Conservation (phyloP, 2,113 vertebrate genomes). For the rabbit (Oryctolagus cuniculus) region DNA sequence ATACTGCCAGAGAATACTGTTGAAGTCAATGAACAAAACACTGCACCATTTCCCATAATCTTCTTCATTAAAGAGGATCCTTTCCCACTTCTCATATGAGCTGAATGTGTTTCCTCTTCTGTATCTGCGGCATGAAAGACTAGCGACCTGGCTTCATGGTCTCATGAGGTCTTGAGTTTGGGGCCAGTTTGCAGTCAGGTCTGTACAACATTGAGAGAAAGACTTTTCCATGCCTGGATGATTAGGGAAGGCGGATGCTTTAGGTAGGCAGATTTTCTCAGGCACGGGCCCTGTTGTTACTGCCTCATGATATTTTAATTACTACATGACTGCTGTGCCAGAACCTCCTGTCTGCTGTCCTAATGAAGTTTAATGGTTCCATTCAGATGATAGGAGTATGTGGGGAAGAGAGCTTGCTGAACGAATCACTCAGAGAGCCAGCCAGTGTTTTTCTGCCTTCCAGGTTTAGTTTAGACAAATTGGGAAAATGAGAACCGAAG, state of each 20-base stretch:
- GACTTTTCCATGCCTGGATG: conserved; percentile 54
- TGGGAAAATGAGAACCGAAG: neutral
- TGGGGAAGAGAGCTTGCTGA: neutral
- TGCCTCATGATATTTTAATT: neutral
- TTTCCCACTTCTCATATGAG: conserved; percentile 73
- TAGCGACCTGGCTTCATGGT: conserved; percentile 49
- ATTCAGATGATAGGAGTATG: neutral
- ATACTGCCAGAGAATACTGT: conserved; percentile 44
- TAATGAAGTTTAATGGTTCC: neutral
- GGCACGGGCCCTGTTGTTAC: neutral
- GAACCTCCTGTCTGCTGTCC: neutral
- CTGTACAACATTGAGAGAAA: conserved; percentile 68
- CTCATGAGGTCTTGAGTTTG: conserved; percentile 76
- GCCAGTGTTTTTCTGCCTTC: neutral
- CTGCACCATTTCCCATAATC: conserved; percentile 73
- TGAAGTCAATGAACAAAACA: conserved; percentile 78
- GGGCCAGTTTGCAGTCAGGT: conserved; percentile 74
- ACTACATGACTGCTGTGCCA: neutral
- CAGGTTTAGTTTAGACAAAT: conserved; percentile 20
- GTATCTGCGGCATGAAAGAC: conserved; percentile 73
- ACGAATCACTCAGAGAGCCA: neutral
- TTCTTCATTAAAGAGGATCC: conserved; percentile 75
- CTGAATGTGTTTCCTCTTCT: conserved; percentile 75
- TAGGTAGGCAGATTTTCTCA: conserved; percentile 74
- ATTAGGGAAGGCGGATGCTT: conserved; percentile 11